Conservation (phyloP, 2,797 vertebrate genomes). For the Gallinago nigripennis region DNA sequence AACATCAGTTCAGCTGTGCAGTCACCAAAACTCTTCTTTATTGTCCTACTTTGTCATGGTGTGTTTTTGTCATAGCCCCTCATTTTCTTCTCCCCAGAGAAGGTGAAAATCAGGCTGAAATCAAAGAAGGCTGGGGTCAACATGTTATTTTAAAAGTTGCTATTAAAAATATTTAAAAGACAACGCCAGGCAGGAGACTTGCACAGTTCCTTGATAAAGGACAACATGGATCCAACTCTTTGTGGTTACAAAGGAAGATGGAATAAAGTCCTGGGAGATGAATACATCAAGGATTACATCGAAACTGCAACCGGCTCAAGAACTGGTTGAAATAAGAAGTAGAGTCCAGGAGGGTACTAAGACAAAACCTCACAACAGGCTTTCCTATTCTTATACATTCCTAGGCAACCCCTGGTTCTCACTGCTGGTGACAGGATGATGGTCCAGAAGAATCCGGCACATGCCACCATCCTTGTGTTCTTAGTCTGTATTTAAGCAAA, state of each 20-base stretch:
- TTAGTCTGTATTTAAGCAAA: neutral
- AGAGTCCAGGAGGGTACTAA: neutral
- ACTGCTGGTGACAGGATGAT: neutral
- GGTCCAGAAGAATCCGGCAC: neutral
- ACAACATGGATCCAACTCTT: neutral
- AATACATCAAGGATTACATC: neutral
- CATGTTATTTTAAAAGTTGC: neutral
- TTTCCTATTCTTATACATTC: neutral
- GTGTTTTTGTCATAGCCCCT: neutral
- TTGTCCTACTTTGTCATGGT: rapidly evolving
- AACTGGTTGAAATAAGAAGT: neutral
- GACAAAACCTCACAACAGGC: neutral
- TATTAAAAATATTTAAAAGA: neutral
- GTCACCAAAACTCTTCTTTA: neutral
- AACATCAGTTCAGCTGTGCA: neutral
- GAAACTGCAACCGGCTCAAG: neutral
- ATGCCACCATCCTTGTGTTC: neutral
- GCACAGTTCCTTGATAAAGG: neutral
- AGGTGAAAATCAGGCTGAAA: neutral
- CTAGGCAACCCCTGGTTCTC: neutral
- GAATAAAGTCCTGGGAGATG: neutral
- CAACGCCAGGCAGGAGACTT: neutral
- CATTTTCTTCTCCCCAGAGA: neutral
- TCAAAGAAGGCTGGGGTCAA: neutral
- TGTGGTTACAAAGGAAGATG: neutral